Percentiles rank a stretch among this genome's conserved stretches.
These are phyloP conservation scores for Dendrocincla tyrannina DNA, from an alignment of 2,797 vertebrate species.

Conservation along the genomic window DNA sequence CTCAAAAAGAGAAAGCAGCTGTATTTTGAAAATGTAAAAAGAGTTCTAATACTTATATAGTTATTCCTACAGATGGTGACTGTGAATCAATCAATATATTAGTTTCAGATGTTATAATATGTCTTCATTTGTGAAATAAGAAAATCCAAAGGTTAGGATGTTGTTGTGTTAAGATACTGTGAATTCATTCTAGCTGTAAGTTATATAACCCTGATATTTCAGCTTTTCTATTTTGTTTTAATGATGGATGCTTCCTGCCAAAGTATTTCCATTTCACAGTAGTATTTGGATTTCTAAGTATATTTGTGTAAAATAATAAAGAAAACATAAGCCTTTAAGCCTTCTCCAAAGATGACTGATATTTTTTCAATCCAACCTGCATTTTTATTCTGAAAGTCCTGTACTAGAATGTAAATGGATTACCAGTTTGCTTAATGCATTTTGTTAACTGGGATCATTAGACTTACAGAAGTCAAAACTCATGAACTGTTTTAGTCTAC, in stretches of 20 bases:
- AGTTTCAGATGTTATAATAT: neutral
- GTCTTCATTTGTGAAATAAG: neutral
- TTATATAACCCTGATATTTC: neutral
- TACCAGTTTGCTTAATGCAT: neutral
- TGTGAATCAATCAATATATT: neutral
- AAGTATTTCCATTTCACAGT: constrained; percentile 47
- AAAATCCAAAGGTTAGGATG: neutral
- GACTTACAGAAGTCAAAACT: neutral
- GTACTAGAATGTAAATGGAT: constrained; percentile 15
- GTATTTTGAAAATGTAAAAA: neutral
- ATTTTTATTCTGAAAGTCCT: constrained; percentile 31
- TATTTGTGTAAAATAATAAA: constrained; percentile 59
- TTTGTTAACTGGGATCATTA: constrained; percentile 1
- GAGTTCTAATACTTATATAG: neutral
- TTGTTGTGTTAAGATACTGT: neutral
- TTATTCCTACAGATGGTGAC: neutral
- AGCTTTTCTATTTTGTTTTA: constrained; percentile 1
- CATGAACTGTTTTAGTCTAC: neutral
- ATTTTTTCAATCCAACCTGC: constrained; percentile 47
- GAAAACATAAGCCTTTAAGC: constrained; percentile 70
- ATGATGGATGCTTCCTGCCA: neutral
- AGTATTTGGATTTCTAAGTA: constrained; percentile 65
- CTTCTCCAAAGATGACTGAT: constrained; percentile 44
- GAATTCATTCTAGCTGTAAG: neutral
- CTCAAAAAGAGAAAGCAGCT: neutral